Evolutionary conservation across 2,113 vertebrate genomes (phyloP).

Genomic region (Heptranchias perlo): DNA sequence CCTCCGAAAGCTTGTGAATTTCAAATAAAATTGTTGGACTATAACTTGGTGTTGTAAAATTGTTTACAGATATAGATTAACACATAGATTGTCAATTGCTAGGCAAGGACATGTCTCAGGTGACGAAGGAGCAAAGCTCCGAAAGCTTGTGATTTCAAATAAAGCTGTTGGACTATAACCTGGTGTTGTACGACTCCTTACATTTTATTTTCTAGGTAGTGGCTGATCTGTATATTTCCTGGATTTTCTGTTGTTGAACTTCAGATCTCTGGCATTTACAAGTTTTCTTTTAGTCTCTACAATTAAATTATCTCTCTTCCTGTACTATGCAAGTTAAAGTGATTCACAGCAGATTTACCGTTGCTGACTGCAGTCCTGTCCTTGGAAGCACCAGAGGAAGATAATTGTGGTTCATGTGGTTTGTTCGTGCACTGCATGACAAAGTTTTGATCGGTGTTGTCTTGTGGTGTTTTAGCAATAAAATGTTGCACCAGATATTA

Average conservation of each 20-base stretch:
- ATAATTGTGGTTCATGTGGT: not conserved
- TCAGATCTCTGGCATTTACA: not conserved
- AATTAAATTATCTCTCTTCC: not conserved
- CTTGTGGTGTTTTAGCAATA: not conserved
- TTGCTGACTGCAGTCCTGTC: not conserved
- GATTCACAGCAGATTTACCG: not conserved
- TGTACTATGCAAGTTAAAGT: not conserved
- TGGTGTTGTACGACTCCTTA: too few species aligned
- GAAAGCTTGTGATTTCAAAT: too few species aligned
- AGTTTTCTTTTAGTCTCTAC: not conserved
- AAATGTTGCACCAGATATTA: not conserved
- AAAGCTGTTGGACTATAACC: too few species aligned
- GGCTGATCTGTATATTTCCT: not conserved
- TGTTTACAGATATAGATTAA: too few species aligned
- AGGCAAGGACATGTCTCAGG: too few species aligned
- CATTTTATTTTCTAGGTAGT: not conserved
- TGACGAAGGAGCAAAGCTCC: too few species aligned
- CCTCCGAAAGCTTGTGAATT: too few species aligned
- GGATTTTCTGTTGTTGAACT: not conserved
- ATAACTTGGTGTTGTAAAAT: too few species aligned
- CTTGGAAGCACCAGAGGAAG: conserved; percentile 18
- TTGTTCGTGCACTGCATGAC: not conserved
- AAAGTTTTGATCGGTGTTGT: not conserved
- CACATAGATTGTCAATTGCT: too few species aligned
- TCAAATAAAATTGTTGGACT: too few species aligned